phyloP scores from a whole-genome alignment of 2,113 vertebrate genomes.

The Blennius ocellaris region DNA sequence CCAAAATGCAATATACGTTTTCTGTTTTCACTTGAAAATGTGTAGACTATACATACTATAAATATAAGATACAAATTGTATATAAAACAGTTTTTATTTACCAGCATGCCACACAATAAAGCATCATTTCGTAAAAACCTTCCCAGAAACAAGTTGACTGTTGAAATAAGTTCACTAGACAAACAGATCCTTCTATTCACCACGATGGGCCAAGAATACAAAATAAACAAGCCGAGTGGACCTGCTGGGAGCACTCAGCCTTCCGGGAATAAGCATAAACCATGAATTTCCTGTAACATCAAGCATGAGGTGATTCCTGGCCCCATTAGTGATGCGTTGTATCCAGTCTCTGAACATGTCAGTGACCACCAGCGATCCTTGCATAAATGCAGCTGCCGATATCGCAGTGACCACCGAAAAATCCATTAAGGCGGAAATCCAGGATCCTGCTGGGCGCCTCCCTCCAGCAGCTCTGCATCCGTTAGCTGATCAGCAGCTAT shows the following conservation, averaged over 20 bases:
- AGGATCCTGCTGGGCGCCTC: constrained; percentile 31
- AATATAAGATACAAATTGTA: no score
- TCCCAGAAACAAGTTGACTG: background rate
- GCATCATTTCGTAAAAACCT: background rate
- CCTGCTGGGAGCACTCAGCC: no score
- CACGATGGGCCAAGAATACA: background rate
- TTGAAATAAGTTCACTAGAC: no score
- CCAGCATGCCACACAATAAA: no score
- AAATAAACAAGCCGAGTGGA: constrained; percentile 18
- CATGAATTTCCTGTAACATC: constrained; percentile 17
- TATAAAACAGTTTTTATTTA: no score
- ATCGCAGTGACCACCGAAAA: constrained; percentile 26
- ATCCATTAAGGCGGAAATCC: constrained; percentile 25
- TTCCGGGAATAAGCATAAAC: no score
- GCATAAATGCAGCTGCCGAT: constrained; percentile 36
- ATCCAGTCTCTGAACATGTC: constrained; percentile 70
- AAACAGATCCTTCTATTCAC: background rate
- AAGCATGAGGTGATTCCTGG: constrained; percentile 38
- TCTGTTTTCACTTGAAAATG: no score
- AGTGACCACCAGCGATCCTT: constrained; percentile 58
- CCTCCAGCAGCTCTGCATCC: constrained; percentile 36
- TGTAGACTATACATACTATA: no score
- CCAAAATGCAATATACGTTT: no score
- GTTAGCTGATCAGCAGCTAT: constrained; percentile 58
- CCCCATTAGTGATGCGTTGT: constrained; percentile 77